Evolutionary conservation across 2,113 vertebrate species (phyloP).

Genomic region (Notothenia coriiceps): DNA sequence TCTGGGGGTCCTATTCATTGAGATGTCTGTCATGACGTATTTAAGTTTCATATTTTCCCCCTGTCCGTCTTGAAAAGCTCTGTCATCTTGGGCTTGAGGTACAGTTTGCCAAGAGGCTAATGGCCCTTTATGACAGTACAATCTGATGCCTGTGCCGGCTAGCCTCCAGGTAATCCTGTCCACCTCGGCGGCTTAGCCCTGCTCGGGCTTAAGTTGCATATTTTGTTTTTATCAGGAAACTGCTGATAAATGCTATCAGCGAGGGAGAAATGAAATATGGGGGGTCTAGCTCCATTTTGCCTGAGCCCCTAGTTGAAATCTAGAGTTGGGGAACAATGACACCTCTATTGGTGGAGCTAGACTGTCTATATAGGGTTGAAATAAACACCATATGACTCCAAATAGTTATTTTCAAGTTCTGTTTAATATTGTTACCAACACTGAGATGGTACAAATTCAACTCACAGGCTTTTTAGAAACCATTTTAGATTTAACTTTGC

Average conservation of each 20-base stretch:
- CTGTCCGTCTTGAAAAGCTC: slow-evolving; percentile 96
- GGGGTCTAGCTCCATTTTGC: slow-evolving; percentile 87
- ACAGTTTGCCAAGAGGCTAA: slow-evolving; percentile 92
- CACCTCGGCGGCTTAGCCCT: slow-evolving; percentile 90
- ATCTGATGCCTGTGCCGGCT: slow-evolving; percentile 91
- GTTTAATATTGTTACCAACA: slow-evolving; percentile 1
- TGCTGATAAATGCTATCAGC: slow-evolving; percentile 99
- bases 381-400: slow-evolving; percentile 20
- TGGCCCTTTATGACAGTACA: slow-evolving; percentile 91
- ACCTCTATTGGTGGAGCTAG: slow-evolving; percentile 66
- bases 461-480: slow-evolving; percentile 1
- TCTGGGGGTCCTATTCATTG: slow-evolving; percentile 85
- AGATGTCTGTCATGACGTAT: slow-evolving; percentile 98
- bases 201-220: slow-evolving; percentile 98
- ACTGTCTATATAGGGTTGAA: slow-evolving; percentile 14
- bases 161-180: slow-evolving; percentile 93
- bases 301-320: slow-evolving; percentile 48
- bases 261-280: slow-evolving; percentile 94
- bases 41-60: slow-evolving; percentile 96
- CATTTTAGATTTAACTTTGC: slow-evolving; percentile 47
- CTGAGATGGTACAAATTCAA: slow-evolving; percentile 12
- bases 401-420: not conserved
- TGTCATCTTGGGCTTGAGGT: slow-evolving; percentile 96
- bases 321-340: slow-evolving; percentile 75
- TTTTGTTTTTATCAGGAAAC: slow-evolving; percentile 96